Conservation (phyloP, 2,888 invertebrate genomes). For the Acheta domesticus region DNA sequence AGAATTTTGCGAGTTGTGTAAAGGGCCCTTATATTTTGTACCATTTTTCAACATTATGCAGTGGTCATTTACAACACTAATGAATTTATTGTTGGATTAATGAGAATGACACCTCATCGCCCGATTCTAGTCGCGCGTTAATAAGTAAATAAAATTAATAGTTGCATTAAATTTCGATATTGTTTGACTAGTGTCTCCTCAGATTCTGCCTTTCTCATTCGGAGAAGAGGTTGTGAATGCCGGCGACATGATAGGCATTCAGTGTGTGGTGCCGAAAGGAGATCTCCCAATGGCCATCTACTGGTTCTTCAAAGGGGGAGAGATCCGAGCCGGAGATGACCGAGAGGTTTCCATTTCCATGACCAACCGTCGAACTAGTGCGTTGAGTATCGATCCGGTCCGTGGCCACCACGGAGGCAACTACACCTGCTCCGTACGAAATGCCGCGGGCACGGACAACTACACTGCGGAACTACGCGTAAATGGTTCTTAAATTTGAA, state of each 20-base stretch:
- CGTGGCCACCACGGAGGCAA: slow-evolving; percentile 68
- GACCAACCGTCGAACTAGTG: slow-evolving; percentile 62
- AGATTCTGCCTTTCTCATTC: slow-evolving; percentile 42
- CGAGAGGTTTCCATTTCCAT: slow-evolving; percentile 41
- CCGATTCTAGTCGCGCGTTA: too few species aligned
- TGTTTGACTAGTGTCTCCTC: slow-evolving; percentile 36
- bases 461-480: slow-evolving; percentile 41
- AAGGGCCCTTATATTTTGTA: too few species aligned
- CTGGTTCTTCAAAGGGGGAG: slow-evolving; percentile 41
- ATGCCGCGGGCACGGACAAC: slow-evolving; percentile 44
- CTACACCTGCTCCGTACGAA: slow-evolving; percentile 57
- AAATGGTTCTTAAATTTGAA: slow-evolving; percentile 25
- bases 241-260: slow-evolving; percentile 43
- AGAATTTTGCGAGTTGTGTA: too few species aligned
- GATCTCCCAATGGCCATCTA: slow-evolving; percentile 42
- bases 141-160: too few species aligned
- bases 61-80: too few species aligned
- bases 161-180: too few species aligned
- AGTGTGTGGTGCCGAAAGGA: slow-evolving; percentile 44
- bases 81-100: too few species aligned
- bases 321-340: slow-evolving; percentile 34
- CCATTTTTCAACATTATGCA: too few species aligned
- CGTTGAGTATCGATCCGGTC: slow-evolving; percentile 55
- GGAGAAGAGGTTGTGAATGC: slow-evolving; percentile 48
- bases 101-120: too few species aligned